Percentiles rank a stretch among this genome's conserved stretches.
phyloP scores from a whole-genome alignment of 2,888 invertebrate genomes.

The Portevinia maculata region DNA sequence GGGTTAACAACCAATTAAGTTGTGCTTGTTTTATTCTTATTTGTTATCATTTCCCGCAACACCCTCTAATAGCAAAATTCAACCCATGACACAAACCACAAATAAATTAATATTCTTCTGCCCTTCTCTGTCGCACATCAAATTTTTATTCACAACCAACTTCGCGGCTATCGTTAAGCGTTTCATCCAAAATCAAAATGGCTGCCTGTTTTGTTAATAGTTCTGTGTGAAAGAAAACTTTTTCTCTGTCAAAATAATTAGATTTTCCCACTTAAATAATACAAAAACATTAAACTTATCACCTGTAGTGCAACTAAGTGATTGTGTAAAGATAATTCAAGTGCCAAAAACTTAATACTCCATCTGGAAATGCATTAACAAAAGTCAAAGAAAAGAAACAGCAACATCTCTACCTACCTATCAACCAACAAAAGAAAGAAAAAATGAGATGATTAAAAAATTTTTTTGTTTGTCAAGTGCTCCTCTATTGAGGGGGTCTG shows the following conservation, averaged over 20 bases:
- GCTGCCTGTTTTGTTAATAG: slow-evolving; percentile 75
- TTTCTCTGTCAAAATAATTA: slow-evolving; percentile 61
- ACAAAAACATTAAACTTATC: slow-evolving; percentile 48
- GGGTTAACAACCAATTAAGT: too few relatives aligned
- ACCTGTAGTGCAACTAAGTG: slow-evolving; percentile 51
- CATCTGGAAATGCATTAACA: slow-evolving; percentile 63
- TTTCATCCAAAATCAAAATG: slow-evolving; percentile 75
- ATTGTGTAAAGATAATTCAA: slow-evolving; percentile 58
- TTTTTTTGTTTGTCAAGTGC: slow-evolving; percentile 70
- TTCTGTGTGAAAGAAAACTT: slow-evolving; percentile 69
- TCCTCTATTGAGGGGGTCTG: slow-evolving; percentile 46
- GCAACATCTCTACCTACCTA: slow-evolving; percentile 9
- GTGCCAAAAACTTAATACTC: slow-evolving; percentile 68
- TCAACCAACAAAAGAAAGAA: slow-evolving; percentile 37
- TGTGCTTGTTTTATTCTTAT: too few relatives aligned
- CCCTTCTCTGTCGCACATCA: slow-evolving; percentile 12
- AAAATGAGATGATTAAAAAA: slow-evolving; percentile 54
- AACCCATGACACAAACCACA: slow-evolving; percentile 40
- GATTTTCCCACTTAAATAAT: slow-evolving; percentile 60
- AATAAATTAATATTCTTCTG: too few relatives aligned
- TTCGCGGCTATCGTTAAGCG: slow-evolving; percentile 68
- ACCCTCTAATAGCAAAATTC: background rate
- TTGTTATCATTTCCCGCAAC: background rate
- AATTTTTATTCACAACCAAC: slow-evolving; percentile 34
- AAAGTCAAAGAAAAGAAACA: slow-evolving; percentile 46